Conservation (phyloP, 2,888 invertebrate genomes). For the Zeuzera pyrina region DNA sequence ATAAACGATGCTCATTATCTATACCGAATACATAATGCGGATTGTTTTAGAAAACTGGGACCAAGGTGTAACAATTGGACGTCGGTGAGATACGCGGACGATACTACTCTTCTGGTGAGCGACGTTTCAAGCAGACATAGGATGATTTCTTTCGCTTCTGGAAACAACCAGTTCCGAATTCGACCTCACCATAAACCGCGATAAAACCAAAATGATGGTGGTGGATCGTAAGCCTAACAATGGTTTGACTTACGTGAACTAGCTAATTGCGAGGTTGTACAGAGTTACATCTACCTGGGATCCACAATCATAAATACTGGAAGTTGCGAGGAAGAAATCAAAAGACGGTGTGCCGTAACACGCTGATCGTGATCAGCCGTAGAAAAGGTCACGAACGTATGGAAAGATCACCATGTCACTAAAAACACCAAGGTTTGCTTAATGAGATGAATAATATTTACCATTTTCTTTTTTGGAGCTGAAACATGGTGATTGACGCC, state of each 20-base stretch:
- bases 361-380: neutral
- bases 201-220: constrained; percentile 5
- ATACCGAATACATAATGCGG: too few species aligned
- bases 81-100: constrained; percentile 1
- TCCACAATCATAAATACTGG: neutral
- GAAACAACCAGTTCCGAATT: constrained; percentile 1
- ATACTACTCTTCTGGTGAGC: constrained; percentile 3
- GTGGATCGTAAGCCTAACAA: constrained; percentile 5
- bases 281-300: neutral
- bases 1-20: too few species aligned
- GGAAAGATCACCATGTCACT: neutral
- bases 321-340: neutral
- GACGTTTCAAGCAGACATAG: neutral
- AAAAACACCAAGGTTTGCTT: too few species aligned
- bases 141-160: constrained; percentile 1
- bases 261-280: neutral
- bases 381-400: neutral
- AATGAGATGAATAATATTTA: too few species aligned
- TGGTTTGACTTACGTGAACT: too few species aligned
- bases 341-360: neutral
- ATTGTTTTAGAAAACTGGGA: too few species aligned
- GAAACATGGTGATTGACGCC: too few species aligned
- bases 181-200: constrained; percentile 2
- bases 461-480: too few species aligned
- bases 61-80: too few species aligned